Conservation (phyloP, 2,113 vertebrate species). For the Triplophysa rosa region DNA sequence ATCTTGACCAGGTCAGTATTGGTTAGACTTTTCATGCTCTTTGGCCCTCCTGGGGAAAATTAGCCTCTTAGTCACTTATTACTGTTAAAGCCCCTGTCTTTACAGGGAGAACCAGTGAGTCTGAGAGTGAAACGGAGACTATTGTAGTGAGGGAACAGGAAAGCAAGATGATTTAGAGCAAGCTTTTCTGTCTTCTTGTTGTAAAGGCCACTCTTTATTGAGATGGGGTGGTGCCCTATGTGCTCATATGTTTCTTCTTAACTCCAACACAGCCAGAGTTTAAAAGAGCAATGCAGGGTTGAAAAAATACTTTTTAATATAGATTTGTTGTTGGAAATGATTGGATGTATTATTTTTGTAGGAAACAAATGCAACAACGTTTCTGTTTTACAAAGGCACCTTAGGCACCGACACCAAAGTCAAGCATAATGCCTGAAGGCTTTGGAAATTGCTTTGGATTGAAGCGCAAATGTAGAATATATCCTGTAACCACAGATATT, state of each 20-base stretch:
- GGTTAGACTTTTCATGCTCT: constrained; percentile 30
- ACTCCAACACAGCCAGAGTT: constrained; percentile 23
- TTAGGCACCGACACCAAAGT: too few relatives aligned
- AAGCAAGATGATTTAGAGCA: not conserved
- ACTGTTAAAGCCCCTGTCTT: constrained; percentile 25
- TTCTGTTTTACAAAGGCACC: too few relatives aligned
- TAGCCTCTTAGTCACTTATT: not conserved
- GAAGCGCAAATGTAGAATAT: too few relatives aligned
- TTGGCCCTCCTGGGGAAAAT: constrained; percentile 1
- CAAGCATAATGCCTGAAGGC: too few relatives aligned
- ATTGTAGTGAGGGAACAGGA: not conserved
- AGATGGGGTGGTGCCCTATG: constrained; percentile 21
- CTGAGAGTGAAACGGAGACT: not conserved
- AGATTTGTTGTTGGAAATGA: too few relatives aligned
- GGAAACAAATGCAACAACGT: too few relatives aligned
- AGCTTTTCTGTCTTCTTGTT: too few relatives aligned
- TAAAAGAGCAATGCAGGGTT: constrained; percentile 29
- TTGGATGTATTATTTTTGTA: too few relatives aligned
- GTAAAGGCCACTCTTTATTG: constrained; percentile 19
- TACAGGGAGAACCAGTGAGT: not conserved
- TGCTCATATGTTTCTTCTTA: constrained; percentile 48
- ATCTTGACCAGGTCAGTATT: constrained; percentile 20
- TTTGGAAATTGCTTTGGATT: too few relatives aligned
- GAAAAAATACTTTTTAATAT: too few relatives aligned
- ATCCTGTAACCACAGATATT: too few relatives aligned